Conservation (phyloP, 2,888 invertebrate genomes). For the Saturnia japonica region DNA sequence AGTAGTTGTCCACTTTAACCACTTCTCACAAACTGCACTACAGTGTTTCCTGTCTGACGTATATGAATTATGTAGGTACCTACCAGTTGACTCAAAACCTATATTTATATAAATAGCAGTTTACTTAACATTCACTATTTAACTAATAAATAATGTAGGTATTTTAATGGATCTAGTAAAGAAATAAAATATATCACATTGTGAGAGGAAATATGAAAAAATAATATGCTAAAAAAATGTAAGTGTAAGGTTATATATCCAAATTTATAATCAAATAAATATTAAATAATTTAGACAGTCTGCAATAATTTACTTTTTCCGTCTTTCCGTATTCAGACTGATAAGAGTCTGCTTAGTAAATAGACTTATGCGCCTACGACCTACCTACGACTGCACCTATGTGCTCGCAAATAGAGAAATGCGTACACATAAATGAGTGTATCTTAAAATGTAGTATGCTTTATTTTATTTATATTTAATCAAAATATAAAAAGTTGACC, state of each 20-base stretch:
- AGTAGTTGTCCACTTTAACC: neutral
- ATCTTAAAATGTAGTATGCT: neutral
- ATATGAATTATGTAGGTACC: neutral
- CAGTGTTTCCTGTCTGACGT: neutral
- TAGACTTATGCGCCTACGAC: too few relatives aligned
- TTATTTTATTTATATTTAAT: neutral
- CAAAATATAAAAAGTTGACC: constrained; percentile 1
- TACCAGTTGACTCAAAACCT: neutral
- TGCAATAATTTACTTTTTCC: constrained; percentile 23
- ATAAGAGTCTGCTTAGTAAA: neutral
- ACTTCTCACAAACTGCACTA: neutral
- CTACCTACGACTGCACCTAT: too few relatives aligned
- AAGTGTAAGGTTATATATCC: constrained; percentile 1
- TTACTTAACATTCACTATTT: neutral
- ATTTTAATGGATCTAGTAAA: neutral
- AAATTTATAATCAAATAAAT: constrained; percentile 12
- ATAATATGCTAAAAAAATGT: neutral
- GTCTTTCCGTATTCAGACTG: neutral
- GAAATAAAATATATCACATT: neutral
- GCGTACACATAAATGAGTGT: neutral
- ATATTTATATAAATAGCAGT: neutral
- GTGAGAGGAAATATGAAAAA: neutral
- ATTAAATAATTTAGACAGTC: constrained; percentile 36
- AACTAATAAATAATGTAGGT: neutral
- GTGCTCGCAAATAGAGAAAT: neutral